Conservation (phyloP, 2,113 vertebrate genomes). For the Sciurus niger region DNA sequence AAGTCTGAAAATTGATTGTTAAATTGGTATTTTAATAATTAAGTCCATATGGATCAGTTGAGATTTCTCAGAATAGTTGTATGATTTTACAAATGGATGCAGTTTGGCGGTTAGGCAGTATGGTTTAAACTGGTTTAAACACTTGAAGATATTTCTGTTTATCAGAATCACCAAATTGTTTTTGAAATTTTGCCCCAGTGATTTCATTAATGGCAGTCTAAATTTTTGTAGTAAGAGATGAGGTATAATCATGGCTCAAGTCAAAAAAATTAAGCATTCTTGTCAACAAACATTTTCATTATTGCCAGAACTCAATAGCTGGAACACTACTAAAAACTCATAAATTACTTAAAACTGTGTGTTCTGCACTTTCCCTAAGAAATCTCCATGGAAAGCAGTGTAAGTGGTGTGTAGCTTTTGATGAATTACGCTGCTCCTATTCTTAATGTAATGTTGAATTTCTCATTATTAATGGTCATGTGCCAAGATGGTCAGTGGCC, state of each 20-base stretch:
- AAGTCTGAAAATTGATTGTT: neutral
- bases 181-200: neutral
- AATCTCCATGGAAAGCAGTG: conserved; percentile 42
- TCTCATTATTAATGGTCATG: conserved; percentile 71
- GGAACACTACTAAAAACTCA: conserved; percentile 53
- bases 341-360: conserved; percentile 64
- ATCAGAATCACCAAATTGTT: neutral
- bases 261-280: conserved; percentile 47
- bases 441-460: conserved; percentile 53
- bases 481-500: conserved; percentile 16
- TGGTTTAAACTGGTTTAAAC: conserved; percentile 41
- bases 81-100: neutral
- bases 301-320: conserved; percentile 12
- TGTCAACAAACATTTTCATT: conserved; percentile 49
- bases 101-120: neutral
- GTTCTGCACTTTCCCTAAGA: conserved; percentile 34
- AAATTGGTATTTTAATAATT: neutral
- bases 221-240: conserved; percentile 43
- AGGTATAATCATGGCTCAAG: neutral
- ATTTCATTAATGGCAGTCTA: conserved; percentile 13
- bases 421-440: conserved; percentile 23
- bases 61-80: neutral
- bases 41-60: neutral
- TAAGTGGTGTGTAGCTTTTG: neutral
- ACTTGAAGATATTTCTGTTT: neutral